phyloP scores from a whole-genome alignment of 2,888 invertebrate genomes.

The Trichopoda pennipes region DNA sequence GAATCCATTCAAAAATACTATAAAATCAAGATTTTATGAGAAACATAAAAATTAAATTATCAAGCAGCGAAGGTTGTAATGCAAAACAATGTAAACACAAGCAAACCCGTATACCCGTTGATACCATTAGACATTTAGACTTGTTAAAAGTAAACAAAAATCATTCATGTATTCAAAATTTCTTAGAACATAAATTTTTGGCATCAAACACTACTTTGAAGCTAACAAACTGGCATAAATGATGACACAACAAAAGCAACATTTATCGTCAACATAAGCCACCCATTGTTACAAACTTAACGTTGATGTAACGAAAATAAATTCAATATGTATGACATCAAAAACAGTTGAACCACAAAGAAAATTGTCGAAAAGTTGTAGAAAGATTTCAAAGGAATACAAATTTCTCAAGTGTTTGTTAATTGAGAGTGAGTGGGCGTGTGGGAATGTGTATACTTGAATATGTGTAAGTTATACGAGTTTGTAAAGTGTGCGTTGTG shows the following conservation, averaged over 20 bases:
- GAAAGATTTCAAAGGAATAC: neutral
- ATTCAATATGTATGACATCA: neutral
- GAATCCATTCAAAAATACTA: conserved; percentile 23
- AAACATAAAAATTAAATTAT: neutral
- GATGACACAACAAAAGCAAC: neutral
- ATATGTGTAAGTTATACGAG: neutral
- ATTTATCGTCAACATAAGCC: neutral
- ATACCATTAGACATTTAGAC: conserved; percentile 8
- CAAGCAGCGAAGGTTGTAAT: neutral
- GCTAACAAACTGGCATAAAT: neutral
- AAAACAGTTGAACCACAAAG: conserved; percentile 14
- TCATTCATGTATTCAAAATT: neutral
- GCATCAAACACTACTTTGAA: neutral
- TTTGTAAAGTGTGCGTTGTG: neutral
- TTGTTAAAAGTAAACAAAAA: conserved; percentile 1
- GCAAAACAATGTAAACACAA: neutral
- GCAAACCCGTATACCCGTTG: neutral
- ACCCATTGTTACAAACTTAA: neutral
- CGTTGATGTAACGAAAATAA: conserved; percentile 11
- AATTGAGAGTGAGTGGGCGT: too few species aligned
- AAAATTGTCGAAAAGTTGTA: neutral
- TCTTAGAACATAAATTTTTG: neutral
- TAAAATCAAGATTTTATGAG: conserved; percentile 4
- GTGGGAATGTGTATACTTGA: too few species aligned
- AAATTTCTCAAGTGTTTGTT: too few species aligned